These are phyloP conservation scores for Aldabrachelys gigantea DNA, from an alignment of 2,113 vertebrate genomes.

Conservation along the genomic window DNA sequence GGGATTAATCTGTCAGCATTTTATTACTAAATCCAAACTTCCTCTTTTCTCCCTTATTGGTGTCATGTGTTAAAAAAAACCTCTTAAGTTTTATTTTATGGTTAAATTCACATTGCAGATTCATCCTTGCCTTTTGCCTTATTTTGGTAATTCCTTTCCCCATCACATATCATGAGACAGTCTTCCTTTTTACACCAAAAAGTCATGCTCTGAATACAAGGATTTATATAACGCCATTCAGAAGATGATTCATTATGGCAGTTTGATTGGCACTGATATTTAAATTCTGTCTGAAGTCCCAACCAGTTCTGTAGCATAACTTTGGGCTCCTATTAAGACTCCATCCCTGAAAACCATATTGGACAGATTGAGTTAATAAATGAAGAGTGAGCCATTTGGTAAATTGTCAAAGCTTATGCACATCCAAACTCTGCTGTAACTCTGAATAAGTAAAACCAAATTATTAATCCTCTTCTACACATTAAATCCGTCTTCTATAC, in stretches of 20 bases:
- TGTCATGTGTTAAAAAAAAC: neutral
- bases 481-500: neutral
- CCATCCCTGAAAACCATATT: neutral
- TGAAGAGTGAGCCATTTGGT: neutral
- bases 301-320: neutral
- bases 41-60: neutral
- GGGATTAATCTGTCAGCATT: neutral
- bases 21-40: slow-evolving; percentile 1
- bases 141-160: neutral
- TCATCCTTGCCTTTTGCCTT: neutral
- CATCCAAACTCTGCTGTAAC: neutral
- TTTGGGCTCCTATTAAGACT: neutral
- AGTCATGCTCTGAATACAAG: neutral
- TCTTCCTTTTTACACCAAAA: neutral
- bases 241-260: neutral
- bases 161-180: neutral
- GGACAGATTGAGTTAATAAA: neutral
- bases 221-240: neutral
- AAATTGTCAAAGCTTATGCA: neutral
- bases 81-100: neutral
- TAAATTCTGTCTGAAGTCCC: neutral
- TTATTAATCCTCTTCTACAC: neutral
- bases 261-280: neutral
- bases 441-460: neutral
- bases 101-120: neutral